These are phyloP conservation scores for Abscondita cerata DNA, from an alignment of 2,888 invertebrate genomes.

Conservation along the genomic window DNA sequence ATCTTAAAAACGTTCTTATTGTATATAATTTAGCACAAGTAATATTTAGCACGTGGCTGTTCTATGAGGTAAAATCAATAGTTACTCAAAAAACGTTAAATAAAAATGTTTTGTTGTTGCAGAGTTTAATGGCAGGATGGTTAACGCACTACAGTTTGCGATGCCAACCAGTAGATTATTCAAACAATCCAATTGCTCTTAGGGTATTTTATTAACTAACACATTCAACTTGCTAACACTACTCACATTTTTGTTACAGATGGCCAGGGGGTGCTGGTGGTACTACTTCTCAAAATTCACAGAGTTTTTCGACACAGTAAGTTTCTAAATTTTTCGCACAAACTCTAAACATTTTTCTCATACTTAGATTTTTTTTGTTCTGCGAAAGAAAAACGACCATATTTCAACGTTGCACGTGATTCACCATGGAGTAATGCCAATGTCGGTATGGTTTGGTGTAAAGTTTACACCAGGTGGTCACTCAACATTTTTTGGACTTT, in stretches of 20 bases:
- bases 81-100: not conserved
- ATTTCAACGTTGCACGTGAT: slow-evolving; percentile 94
- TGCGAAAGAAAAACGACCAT: slow-evolving; percentile 93
- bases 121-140: slow-evolving; percentile 72
- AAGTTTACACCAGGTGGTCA: slow-evolving; percentile 79
- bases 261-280: slow-evolving; percentile 95
- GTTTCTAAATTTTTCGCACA: slow-evolving; percentile 41
- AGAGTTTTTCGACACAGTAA: slow-evolving; percentile 94
- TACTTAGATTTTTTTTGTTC: slow-evolving; percentile 86
- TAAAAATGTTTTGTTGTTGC: slow-evolving; percentile 36
- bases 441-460: slow-evolving; percentile 83
- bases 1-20: slow-evolving; percentile 79
- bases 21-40: slow-evolving; percentile 91
- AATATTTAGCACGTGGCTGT: slow-evolving; percentile 88
- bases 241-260: slow-evolving; percentile 61
- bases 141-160: slow-evolving; percentile 73
- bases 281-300: slow-evolving; percentile 97
- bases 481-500: slow-evolving; percentile 90
- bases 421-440: slow-evolving; percentile 96
- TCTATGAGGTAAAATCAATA: slow-evolving; percentile 77
- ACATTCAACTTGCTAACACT: not conserved
- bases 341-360: slow-evolving; percentile 22
- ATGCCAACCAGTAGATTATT: slow-evolving; percentile 85
- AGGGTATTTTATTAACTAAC: slow-evolving; percentile 63
- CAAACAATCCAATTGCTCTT: slow-evolving; percentile 69